A percentile compares a stretch with the other conserved stretches of the same genome.
Conservation (phyloP, 2,888 invertebrate species). For the Eupithecia subfuscata region DNA sequence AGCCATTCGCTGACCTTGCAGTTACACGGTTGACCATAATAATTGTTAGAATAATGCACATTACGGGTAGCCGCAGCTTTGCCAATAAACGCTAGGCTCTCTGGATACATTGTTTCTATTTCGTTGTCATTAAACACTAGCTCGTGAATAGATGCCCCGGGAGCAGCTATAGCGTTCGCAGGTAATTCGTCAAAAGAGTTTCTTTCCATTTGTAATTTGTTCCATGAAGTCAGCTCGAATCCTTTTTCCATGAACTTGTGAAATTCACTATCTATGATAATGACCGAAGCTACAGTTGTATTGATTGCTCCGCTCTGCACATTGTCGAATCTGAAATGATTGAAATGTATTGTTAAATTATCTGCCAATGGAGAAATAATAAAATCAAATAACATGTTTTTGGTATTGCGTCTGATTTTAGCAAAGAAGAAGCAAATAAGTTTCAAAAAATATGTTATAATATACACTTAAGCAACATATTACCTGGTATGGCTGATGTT, state of each 20-base stretch:
- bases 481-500: conserved; percentile 87
- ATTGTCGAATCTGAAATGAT: conserved; percentile 84
- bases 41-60: conserved; percentile 84
- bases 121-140: conserved; percentile 79
- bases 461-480: background rate
- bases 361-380: background rate
- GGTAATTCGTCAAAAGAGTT: conserved; percentile 86
- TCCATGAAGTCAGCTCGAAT: conserved; percentile 87
- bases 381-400: background rate
- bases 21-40: conserved; percentile 85
- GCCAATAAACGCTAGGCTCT: conserved; percentile 85
- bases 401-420: background rate
- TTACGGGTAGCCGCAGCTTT: conserved; percentile 76
- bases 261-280: conserved; percentile 86
- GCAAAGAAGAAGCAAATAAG: conserved; percentile 1
- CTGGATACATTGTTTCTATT: conserved; percentile 71
- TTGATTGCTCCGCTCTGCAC: conserved; percentile 86
- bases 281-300: conserved; percentile 85
- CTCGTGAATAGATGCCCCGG: conserved; percentile 82
- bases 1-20: conserved; percentile 86
- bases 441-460: background rate
- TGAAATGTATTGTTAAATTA: conserved; percentile 8
- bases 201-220: conserved; percentile 84
- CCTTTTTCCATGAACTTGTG: conserved; percentile 82
- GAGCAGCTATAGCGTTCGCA: conserved; percentile 80